Evolutionary conservation across 2,797 vertebrate genomes (phyloP).

Genomic region (Margarornis squamiger): DNA sequence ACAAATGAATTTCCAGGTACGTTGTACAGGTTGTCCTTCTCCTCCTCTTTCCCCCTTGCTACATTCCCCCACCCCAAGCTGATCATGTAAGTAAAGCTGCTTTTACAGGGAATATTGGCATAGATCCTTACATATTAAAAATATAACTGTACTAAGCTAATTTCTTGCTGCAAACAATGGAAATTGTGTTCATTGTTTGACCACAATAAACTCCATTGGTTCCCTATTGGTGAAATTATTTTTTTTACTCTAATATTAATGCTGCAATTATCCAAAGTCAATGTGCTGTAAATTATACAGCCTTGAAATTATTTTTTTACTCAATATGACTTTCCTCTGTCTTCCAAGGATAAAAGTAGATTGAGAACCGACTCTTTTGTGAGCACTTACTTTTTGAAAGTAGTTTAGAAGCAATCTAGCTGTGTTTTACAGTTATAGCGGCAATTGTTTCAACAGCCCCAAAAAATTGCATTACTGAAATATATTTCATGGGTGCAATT

Average conservation of each 20-base stretch:
- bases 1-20: constrained; percentile 66
- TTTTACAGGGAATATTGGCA: constrained; percentile 41
- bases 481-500: constrained; percentile 86
- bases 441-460: constrained; percentile 80
- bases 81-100: constrained; percentile 31
- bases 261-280: constrained; percentile 59
- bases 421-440: constrained; percentile 81
- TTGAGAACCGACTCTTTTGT: constrained; percentile 78
- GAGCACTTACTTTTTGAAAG: constrained; percentile 82
- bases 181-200: constrained; percentile 57
- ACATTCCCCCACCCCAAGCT: constrained; percentile 33
- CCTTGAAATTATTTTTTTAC: constrained; percentile 74
- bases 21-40: constrained; percentile 38
- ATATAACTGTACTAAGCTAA: constrained; percentile 44
- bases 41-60: neutral
- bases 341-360: constrained; percentile 78
- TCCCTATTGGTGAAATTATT: constrained; percentile 31
- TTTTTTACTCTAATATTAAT: constrained; percentile 60
- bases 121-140: constrained; percentile 57
- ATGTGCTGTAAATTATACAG: constrained; percentile 66
- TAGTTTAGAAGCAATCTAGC: constrained; percentile 83
- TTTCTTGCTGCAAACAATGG: constrained; percentile 54
- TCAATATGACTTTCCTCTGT: constrained; percentile 75
- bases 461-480: constrained; percentile 85
- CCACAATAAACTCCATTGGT: constrained; percentile 45